Evolutionary conservation across 2,888 invertebrate genomes (phyloP), one percentile per base, ranked within the genome.

Genomic region (Trissonchulus latispiculum): DNA sequence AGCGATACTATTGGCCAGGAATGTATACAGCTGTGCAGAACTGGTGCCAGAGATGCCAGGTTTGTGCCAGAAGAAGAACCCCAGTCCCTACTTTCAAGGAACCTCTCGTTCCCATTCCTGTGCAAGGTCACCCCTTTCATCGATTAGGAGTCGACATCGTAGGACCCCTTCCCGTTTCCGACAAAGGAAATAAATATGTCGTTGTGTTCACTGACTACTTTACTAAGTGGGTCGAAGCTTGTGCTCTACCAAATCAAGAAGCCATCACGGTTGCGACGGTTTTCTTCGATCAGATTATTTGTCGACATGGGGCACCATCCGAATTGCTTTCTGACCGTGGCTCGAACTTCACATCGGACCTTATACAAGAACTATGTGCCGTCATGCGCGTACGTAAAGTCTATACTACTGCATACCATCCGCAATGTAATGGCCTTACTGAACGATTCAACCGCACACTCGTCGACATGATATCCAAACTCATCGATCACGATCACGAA

Each of bases 171-270:
- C 75, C 76, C 2, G n/a, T 8, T 0, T 75, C 75, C 1, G 18
- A 23, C 1, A 69, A 36, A 0, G 68, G 70, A 8, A 77, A 79
- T n/a, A 74, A 76, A 64, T 79, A 78, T 36, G 75, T 78, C 35
- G 33, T 78, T 8, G 75, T 73, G 1, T 71, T 75, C 0, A 76
- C 74, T 23, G 73, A 75, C 70, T 72, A 76, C 31, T 74, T 77
- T 1, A 75, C 77, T 2, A 73, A 75, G n/a, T 79, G 61, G 66
- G 69, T 70, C 74, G 3, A 77, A 78, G 75, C 75, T 73, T 33
- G 80, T 61, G 76, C 81, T 2, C 68, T 81, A 36, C 78, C 79
- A 0, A 77, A 80, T 35, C 80, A 80, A 64, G 77, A 77, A 59
- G 78, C 80, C 0, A 74, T 73, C n/a, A 79, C 79, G 0, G 76